Percentiles rank a stretch among this genome's conserved stretches.
Evolutionary conservation across 1,140 invertebrate species (phyloP).

Genomic region (Wiebesia pumilae): DNA sequence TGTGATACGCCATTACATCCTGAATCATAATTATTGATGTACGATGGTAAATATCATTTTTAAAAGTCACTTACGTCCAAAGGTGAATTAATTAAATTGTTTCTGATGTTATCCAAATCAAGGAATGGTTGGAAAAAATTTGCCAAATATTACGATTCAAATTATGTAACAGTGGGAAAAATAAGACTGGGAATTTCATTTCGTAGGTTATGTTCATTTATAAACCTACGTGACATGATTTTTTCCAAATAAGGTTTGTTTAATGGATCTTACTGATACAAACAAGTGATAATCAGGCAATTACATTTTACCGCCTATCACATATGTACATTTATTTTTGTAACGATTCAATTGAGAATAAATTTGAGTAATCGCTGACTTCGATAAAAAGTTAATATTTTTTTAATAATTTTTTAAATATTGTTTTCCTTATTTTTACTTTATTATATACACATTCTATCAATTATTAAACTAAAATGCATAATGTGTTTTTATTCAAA

Average conservation of each 20-base stretch:
- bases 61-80: background rate
- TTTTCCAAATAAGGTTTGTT: constrained; percentile 36
- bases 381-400: no score
- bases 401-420: background rate
- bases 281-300: constrained; percentile 30
- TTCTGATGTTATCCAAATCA: constrained; percentile 12
- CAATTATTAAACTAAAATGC: background rate
- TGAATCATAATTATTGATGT: background rate
- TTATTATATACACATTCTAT: background rate
- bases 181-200: constrained; percentile 22
- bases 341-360: no score
- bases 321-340: background rate
- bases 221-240: background rate
- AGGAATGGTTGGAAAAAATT: background rate
- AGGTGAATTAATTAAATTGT: background rate
- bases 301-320: background rate
- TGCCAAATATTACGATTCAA: background rate
- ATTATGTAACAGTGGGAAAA: constrained; percentile 2
- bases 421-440: background rate
- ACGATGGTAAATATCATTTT: background rate
- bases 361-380: no score
- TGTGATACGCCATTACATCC: background rate
- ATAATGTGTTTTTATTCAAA: background rate
- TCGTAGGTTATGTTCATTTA: constrained; percentile 41
- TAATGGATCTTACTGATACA: background rate